Evolutionary conservation across 2,888 invertebrate species (phyloP), one percentile per base, ranked within the genome.

Genomic region (Standfussiana lucernea): DNA sequence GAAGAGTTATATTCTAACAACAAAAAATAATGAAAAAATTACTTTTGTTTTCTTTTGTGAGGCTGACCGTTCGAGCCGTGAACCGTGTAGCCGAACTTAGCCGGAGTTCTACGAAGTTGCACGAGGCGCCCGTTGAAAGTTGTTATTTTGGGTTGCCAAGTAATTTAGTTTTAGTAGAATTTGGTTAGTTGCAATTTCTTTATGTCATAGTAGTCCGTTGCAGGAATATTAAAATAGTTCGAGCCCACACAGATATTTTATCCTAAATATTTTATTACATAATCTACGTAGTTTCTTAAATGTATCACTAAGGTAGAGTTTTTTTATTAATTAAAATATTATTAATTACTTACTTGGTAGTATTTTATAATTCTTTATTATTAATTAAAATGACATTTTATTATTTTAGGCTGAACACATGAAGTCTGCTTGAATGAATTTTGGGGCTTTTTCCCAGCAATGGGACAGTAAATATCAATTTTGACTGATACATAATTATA

Each of bases 71-170:
- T 88, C 86, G 87, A 87, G 88, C 75, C 75, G 87, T 91, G 90
- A 91, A 92, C 91, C 91, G 83, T 90, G 78, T 72, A 80, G 42
- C 87, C 91, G 91, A 90, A 67, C 71, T 61, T 73, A 37, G 40
- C 69, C 89, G 89, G 72, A 77, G 56, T 70, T 53, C 15, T 47
- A 80, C 92, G 92, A 88, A 79, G 79, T 61, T 67, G 32, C 37
- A 85, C 89, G 92, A 91, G 91, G 73, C 77, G 86, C 64, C 28
- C 85, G 87, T 91, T 91, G 94, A 94, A 94, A 93, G 94, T 93
- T 92, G 90, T 86, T 83, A 84, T 71, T 59, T 68, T 47, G 91
- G 77, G 93, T 91, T 93, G 93, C 82, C 89, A 91, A 83, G 2
- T 45, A 62, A 72, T 59, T n/a, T 81, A 82, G 68, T 71, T 69